Conservation (phyloP, 2,113 vertebrate species). For the Coracopsis vasa region DNA sequence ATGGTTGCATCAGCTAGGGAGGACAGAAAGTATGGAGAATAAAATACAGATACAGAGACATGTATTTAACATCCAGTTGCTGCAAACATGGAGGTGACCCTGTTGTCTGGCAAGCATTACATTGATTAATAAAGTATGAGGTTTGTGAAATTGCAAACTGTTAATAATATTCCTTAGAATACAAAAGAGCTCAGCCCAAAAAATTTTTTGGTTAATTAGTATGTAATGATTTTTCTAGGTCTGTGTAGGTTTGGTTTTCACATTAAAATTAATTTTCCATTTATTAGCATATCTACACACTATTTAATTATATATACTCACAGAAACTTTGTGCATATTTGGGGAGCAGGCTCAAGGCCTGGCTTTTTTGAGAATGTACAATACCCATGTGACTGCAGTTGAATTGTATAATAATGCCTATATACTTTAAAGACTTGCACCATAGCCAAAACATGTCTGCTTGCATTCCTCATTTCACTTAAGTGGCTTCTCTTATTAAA, state of each 20-base stretch:
- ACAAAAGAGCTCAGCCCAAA: background rate
- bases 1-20: background rate
- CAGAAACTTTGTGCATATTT: background rate
- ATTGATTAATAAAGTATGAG: background rate
- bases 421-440: constrained; percentile 54
- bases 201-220: background rate
- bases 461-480: constrained; percentile 70
- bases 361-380: constrained; percentile 42
- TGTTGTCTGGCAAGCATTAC: background rate
- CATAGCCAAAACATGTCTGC: constrained; percentile 69
- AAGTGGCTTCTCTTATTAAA: constrained; percentile 69
- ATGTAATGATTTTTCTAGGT: background rate
- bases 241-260: background rate
- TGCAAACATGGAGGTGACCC: rapidly evolving
- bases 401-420: constrained; percentile 47
- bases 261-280: background rate
- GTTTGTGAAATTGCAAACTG: background rate
- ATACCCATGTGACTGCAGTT: background rate
- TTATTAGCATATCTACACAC: background rate
- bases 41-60: background rate
- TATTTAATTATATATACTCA: background rate
- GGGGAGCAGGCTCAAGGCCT: background rate
- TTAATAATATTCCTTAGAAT: background rate
- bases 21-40: background rate
- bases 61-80: background rate